Conservation (phyloP, 2,113 vertebrate species). For the Picathartes gymnocephalus region DNA sequence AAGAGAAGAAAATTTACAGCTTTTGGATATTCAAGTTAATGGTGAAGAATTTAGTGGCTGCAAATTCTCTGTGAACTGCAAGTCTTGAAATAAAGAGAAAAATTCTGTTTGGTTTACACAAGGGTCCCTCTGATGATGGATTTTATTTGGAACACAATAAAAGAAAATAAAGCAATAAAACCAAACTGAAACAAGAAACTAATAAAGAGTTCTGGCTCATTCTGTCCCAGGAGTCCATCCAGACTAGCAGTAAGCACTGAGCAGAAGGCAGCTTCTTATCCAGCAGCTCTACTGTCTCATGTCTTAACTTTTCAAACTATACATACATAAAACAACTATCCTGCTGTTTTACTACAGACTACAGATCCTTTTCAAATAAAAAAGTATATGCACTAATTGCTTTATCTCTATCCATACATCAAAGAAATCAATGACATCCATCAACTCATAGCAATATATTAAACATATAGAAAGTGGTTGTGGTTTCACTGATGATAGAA, state of each 20-base stretch:
- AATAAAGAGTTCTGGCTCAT: not conserved
- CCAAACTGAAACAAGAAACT: not conserved
- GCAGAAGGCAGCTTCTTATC: not conserved
- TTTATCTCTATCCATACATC: not conserved
- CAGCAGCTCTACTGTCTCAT: not conserved
- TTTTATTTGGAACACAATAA: not conserved
- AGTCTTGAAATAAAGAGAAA: not conserved
- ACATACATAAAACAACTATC: not conserved
- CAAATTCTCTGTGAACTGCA: not conserved
- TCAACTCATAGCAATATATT: not conserved
- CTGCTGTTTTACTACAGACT: not conserved
- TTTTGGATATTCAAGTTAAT: not conserved
- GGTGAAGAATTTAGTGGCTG: not conserved
- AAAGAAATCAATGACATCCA: not conserved
- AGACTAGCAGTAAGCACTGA: not conserved
- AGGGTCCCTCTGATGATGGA: not conserved
- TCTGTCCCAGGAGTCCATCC: not conserved
- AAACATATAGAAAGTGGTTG: not conserved
- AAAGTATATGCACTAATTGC: not conserved
- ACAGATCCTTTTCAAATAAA: not conserved
- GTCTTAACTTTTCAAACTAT: not conserved
- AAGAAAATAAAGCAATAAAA: slow-evolving; percentile 19
- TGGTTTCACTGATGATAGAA: not conserved
- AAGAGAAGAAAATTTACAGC: slow-evolving; percentile 20
- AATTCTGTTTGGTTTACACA: not conserved